Evolutionary conservation across 2,888 invertebrate genomes (phyloP).

Genomic region (Melangyna quadrimaculata): DNA sequence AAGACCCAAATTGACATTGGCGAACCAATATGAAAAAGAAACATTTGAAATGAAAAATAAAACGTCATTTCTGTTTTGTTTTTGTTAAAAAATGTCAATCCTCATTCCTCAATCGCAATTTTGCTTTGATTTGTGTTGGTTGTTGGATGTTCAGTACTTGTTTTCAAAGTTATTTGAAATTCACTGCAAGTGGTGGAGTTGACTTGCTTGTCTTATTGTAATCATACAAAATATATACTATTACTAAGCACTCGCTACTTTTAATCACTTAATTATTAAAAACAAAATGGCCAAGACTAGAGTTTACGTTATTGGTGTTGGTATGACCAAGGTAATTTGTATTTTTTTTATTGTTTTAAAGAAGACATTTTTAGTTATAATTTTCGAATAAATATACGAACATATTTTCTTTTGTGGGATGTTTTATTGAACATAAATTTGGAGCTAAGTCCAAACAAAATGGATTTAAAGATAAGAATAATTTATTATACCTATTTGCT

Average conservation of each 20-base stretch:
- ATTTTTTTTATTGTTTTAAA: not conserved
- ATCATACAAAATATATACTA: not conserved
- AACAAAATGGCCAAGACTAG: slow-evolving; percentile 78
- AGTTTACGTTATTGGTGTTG: slow-evolving; percentile 96
- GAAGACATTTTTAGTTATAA: not conserved
- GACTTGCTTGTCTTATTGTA: not conserved
- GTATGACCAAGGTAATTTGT: slow-evolving; percentile 93
- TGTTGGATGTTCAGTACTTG: not conserved
- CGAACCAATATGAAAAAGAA: not conserved
- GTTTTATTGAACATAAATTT: not conserved
- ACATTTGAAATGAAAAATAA: no score
- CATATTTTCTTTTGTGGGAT: not conserved
- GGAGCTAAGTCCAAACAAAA: not conserved
- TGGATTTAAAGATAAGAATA: not conserved
- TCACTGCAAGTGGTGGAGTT: not conserved
- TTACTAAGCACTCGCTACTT: not conserved
- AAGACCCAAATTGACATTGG: not conserved
- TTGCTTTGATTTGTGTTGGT: not conserved
- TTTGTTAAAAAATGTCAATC: not conserved
- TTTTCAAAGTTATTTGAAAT: not conserved
- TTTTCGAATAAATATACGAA: not conserved
- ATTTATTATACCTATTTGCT: no score
- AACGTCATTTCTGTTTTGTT: not conserved
- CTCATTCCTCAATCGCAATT: not conserved
- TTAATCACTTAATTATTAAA: not conserved